Percentiles rank a stretch among this genome's conserved stretches.
Conservation (phyloP, 1,140 invertebrate genomes). For the Atopsyche davidsoni region DNA sequence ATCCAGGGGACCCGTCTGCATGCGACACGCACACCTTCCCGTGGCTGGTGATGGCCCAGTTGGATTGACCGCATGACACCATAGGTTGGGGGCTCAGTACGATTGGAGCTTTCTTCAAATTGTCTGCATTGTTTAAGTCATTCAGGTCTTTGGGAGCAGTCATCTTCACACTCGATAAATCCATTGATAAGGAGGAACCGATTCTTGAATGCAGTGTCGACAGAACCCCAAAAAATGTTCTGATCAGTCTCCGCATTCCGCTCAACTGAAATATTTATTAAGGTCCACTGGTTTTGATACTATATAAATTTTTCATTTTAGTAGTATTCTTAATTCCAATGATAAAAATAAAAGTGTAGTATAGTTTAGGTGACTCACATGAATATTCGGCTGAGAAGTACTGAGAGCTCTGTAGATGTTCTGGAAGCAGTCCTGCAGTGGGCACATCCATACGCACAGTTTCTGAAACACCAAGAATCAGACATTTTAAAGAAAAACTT, state of each 20-base stretch:
- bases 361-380: conserved; percentile 22
- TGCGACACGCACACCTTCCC: conserved; percentile 17
- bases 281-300: background rate
- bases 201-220: conserved; percentile 24
- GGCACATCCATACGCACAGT: conserved; percentile 28
- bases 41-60: conserved; percentile 20
- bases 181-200: conserved; percentile 3
- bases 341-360: conserved; percentile 4
- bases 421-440: conserved; percentile 27
- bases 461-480: conserved; percentile 14
- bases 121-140: background rate
- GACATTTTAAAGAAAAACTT: background rate
- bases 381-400: conserved; percentile 23
- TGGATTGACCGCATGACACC: conserved; percentile 20
- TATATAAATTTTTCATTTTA: background rate
- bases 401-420: conserved; percentile 20
- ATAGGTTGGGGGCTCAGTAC: background rate
- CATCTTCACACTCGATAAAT: background rate
- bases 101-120: background rate
- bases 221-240: conserved; percentile 26
- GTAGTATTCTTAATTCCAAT: no score
- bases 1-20: conserved; percentile 9
- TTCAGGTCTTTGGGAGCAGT: background rate
- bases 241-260: conserved; percentile 26
- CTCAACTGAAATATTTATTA: conserved; percentile 16